Conservation (phyloP, 2,797 vertebrate genomes). For the Brachyrhaphis roseni region DNA sequence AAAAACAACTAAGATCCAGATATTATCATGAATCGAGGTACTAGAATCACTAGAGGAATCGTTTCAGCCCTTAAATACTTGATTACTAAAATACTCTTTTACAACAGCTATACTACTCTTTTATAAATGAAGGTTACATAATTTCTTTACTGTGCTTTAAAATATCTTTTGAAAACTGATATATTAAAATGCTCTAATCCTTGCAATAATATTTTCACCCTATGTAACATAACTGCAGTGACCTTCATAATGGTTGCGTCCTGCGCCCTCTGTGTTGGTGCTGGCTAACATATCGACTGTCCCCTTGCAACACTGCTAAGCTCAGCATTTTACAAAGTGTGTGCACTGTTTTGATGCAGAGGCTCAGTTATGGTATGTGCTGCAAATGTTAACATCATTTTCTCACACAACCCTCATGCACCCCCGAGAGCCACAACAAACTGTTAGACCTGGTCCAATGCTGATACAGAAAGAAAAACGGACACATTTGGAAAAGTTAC, state of each 20-base stretch:
- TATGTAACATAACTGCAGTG: constrained; percentile 19
- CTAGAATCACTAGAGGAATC: no score
- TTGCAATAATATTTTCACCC: background rate
- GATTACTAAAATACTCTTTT: no score
- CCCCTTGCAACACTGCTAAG: constrained; percentile 28
- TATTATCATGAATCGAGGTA: no score
- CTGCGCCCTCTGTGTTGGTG: constrained; percentile 25
- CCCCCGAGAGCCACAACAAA: constrained; percentile 11
- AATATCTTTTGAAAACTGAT: background rate
- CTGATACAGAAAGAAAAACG: constrained; percentile 20
- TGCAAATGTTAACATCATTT: constrained; percentile 39
- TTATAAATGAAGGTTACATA: no score
- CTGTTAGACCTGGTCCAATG: background rate
- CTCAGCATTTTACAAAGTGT: constrained; percentile 49
- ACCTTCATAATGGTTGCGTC: constrained; percentile 54
- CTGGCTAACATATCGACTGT: constrained; percentile 26
- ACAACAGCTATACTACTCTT: no score
- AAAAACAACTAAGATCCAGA: no score
- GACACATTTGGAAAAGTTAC: background rate
- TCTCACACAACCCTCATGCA: constrained; percentile 9
- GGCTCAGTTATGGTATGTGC: constrained; percentile 31
- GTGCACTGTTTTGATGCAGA: constrained; percentile 25
- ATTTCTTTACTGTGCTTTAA: background rate
- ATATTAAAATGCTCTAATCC: background rate
- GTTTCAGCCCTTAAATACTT: no score